These are phyloP conservation scores for Eupithecia centaureata DNA, from an alignment of 2,888 invertebrate genomes.

Conservation along the genomic window DNA sequence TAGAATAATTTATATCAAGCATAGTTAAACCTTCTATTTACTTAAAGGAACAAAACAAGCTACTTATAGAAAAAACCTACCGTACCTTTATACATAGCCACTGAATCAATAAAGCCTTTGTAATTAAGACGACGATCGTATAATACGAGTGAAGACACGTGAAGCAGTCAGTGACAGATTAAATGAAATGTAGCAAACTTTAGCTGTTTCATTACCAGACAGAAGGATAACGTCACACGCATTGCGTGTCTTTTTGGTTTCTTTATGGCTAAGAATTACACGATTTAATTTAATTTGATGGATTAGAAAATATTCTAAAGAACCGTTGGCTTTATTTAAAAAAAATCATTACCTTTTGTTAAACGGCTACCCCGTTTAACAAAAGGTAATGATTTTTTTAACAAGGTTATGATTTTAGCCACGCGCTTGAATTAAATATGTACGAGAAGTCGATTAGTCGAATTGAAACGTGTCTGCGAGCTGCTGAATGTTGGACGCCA, in stretches of 20 bases:
- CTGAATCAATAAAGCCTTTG: not conserved
- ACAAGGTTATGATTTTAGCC: too few relatives aligned
- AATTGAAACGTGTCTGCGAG: slow-evolving; percentile 10
- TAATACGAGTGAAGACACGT: not conserved
- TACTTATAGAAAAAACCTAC: not conserved
- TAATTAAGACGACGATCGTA: not conserved
- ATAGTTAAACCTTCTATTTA: too few relatives aligned
- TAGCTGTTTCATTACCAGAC: slow-evolving; percentile 3
- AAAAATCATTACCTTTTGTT: too few relatives aligned
- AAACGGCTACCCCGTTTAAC: too few relatives aligned
- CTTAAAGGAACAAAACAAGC: not conserved
- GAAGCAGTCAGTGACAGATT: not conserved
- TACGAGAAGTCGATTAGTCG: slow-evolving; percentile 7
- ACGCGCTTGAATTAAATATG: slow-evolving; percentile 5
- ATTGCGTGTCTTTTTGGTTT: not conserved
- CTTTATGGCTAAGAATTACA: not conserved
- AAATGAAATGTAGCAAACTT: slow-evolving; percentile 8
- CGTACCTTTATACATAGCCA: not conserved
- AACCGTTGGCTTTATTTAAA: not conserved
- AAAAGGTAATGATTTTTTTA: too few relatives aligned
- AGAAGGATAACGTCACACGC: slow-evolving; percentile 3
- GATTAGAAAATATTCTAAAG: not conserved
- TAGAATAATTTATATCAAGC: too few relatives aligned
- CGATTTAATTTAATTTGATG: not conserved
- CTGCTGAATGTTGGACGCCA: slow-evolving; percentile 7